Percentiles rank a stretch among this genome's conserved stretches.
phyloP scores from a whole-genome alignment of 2,888 invertebrate species.

The Dinocampus coccinellae region DNA sequence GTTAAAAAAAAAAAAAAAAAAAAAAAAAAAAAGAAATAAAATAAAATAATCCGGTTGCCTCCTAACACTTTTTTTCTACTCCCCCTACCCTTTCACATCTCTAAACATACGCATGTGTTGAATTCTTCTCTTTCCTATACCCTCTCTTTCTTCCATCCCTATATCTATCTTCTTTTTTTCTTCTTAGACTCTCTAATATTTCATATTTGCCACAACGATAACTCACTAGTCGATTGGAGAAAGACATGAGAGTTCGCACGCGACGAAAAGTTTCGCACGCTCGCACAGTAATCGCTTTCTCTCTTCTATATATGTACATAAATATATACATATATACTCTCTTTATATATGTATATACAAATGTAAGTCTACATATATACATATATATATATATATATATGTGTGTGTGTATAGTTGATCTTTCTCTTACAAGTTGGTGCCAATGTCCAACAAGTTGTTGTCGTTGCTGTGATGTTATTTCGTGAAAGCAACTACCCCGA shows the following conservation, averaged over 20 bases:
- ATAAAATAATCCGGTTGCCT: constrained; percentile 22
- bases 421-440: constrained; percentile 36
- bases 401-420: neutral
- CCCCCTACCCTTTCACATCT: neutral
- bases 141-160: neutral
- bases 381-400: neutral
- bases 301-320: constrained; percentile 7
- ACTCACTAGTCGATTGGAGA: constrained; percentile 13
- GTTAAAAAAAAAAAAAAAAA: neutral
- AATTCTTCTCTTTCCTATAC: too few relatives aligned
- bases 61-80: neutral
- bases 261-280: constrained; percentile 33
- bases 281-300: constrained; percentile 24
- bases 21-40: too few relatives aligned
- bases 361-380: neutral
- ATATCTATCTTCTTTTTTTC: neutral
- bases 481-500: constrained; percentile 26
- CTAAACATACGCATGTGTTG: neutral
- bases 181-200: neutral
- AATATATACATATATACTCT: neutral
- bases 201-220: neutral
- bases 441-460: constrained; percentile 53
- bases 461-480: constrained; percentile 39
- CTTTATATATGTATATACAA: neutral
- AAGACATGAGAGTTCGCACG: constrained; percentile 25